These are phyloP conservation scores for Cybosia mesomella DNA, from an alignment of 2,888 invertebrate genomes.

Conservation along the genomic window DNA sequence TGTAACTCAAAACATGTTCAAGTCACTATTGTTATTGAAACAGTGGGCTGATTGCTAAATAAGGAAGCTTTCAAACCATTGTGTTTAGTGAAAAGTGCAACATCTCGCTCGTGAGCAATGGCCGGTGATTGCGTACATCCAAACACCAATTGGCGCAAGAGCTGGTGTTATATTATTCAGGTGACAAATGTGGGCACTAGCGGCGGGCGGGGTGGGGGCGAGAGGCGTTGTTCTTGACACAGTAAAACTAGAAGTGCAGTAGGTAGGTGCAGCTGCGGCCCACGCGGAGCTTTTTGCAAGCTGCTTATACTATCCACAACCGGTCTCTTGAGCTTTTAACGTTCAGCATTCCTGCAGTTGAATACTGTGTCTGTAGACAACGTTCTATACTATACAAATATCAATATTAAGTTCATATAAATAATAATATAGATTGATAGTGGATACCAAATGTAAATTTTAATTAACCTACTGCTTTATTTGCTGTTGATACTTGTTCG, in stretches of 20 bases:
- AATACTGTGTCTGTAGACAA: constrained; percentile 31
- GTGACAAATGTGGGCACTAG: constrained; percentile 60
- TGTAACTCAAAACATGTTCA: constrained; percentile 24
- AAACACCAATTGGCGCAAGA: constrained; percentile 62
- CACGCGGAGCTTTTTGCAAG: constrained; percentile 83
- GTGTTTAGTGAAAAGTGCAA: constrained; percentile 59
- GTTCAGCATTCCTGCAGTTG: constrained; percentile 49
- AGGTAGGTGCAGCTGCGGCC: constrained; percentile 85
- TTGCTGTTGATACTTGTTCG: background rate
- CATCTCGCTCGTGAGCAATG: constrained; percentile 51
- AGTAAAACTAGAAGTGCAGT: constrained; percentile 87
- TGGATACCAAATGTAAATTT: background rate
- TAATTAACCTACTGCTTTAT: background rate
- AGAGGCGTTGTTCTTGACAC: constrained; percentile 86
- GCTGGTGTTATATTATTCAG: constrained; percentile 62
- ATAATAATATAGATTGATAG: background rate
- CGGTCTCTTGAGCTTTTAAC: constrained; percentile 59
- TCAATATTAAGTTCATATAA: background rate
- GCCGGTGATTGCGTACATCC: constrained; percentile 56
- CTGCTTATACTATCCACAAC: constrained; percentile 65
- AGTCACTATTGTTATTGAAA: constrained; percentile 50
- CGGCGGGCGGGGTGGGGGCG: constrained; percentile 71
- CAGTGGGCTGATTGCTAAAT: constrained; percentile 53
- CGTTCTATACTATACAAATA: constrained; percentile 8
- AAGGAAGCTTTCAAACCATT: constrained; percentile 58